Evolutionary conservation across 2,888 invertebrate genomes (phyloP).

Genomic region (Drosophila melanosoma): DNA sequence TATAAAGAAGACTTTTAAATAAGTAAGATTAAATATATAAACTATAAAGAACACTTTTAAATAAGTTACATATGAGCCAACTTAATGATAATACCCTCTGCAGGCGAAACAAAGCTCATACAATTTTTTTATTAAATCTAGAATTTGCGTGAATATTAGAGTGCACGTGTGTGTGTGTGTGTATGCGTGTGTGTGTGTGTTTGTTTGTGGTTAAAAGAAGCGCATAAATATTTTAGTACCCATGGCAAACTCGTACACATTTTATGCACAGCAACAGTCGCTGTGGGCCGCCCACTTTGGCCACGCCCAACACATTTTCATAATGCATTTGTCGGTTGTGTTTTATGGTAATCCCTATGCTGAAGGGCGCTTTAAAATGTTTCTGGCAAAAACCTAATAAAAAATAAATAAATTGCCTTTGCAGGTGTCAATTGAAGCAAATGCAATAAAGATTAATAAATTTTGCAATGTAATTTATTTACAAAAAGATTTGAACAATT

Average conservation of each 20-base stretch:
- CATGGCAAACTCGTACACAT: constrained; percentile 40
- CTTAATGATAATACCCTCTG: constrained; percentile 7
- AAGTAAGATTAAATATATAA: not conserved
- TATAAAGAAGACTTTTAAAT: no score
- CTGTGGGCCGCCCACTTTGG: not conserved
- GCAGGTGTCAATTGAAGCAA: constrained; percentile 46
- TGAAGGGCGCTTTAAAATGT: constrained; percentile 17
- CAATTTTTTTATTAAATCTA: constrained; percentile 20
- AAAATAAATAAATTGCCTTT: constrained; percentile 19
- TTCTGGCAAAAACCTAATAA: constrained; percentile 8
- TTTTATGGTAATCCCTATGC: constrained; percentile 52
- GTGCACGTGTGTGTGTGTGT: not conserved
- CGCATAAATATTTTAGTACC: constrained; percentile 74
- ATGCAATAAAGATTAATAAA: constrained; percentile 28
- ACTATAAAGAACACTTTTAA: not conserved
- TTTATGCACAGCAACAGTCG: constrained; percentile 14
- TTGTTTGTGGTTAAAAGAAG: constrained; percentile 38
- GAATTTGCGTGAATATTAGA: constrained; percentile 11
- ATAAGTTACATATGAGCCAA: constrained; percentile 2
- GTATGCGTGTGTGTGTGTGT: constrained; percentile 9
- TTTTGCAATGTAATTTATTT: constrained; percentile 11
- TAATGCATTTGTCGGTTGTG: constrained; percentile 57
- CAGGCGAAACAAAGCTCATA: constrained; percentile 7
- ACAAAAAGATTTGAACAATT: constrained; percentile 2
- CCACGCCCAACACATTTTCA: constrained; percentile 44